These are phyloP conservation scores for Macropis europaea DNA, from an alignment of 2,888 invertebrate genomes.

Conservation along the genomic window DNA sequence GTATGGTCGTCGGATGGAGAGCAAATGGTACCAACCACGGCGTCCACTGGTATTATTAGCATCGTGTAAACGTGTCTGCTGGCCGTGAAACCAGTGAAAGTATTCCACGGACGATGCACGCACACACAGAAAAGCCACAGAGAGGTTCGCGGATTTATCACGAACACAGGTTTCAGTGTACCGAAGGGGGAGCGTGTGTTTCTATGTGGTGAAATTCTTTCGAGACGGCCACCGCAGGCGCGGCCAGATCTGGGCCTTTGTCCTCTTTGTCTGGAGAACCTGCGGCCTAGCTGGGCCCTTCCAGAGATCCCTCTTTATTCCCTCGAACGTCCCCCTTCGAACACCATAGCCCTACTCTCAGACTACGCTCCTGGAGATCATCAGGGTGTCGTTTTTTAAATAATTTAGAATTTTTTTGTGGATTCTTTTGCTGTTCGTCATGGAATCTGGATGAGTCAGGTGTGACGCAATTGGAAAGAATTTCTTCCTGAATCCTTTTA, in stretches of 20 bases:
- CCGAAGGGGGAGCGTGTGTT: background rate
- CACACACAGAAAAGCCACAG: slow-evolving; percentile 14
- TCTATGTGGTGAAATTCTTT: slow-evolving; percentile 48
- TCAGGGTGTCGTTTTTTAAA: no score
- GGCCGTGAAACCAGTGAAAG: slow-evolving; percentile 80
- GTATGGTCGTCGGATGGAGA: background rate
- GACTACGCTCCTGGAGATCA: no score
- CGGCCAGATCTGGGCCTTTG: slow-evolving; percentile 69
- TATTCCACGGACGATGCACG: slow-evolving; percentile 68
- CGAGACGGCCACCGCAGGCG: slow-evolving; percentile 53
- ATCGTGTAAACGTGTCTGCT: slow-evolving; percentile 76
- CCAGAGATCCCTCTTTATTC: no score
- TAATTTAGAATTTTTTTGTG: no score
- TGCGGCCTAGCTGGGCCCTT: slow-evolving; percentile 43
- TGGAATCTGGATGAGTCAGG: no score
- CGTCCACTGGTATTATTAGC: slow-evolving; percentile 71
- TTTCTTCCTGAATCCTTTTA: no score
- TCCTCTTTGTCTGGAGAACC: slow-evolving; percentile 69
- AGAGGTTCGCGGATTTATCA: slow-evolving; percentile 28
- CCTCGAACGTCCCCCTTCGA: no score
- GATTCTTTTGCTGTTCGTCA: no score
- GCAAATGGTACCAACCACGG: slow-evolving; percentile 50
- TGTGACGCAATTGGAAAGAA: no score
- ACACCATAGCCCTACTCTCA: no score
- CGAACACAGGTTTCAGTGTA: slow-evolving; percentile 23